Conservation (phyloP, 2,888 invertebrate genomes). For the Lithophane socia region DNA sequence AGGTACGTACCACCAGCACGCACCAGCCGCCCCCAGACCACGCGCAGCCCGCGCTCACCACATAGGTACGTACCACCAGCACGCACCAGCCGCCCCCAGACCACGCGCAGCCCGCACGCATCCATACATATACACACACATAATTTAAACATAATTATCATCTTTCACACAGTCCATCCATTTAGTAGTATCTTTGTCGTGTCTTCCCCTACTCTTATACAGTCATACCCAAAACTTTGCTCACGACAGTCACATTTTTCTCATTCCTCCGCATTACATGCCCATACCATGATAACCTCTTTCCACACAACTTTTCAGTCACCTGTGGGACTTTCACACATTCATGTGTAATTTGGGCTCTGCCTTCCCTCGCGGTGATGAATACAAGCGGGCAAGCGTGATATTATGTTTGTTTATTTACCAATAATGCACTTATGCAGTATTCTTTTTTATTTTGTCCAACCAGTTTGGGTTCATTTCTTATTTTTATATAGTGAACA, state of each 20-base stretch:
- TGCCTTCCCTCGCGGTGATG: no score
- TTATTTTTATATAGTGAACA: background rate
- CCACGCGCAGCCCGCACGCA: background rate
- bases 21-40: conserved; percentile 76
- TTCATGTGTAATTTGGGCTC: background rate
- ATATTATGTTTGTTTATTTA: no score
- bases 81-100: background rate
- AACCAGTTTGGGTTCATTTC: background rate
- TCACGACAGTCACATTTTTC: no score
- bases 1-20: conserved; percentile 48
- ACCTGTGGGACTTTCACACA: no score
- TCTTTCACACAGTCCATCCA: no score
- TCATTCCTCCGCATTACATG: background rate
- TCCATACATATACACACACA: background rate
- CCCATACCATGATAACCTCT: background rate
- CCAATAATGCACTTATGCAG: no score
- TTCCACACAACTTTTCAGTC: background rate
- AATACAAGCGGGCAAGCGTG: no score
- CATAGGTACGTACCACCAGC: background rate
- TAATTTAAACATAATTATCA: background rate
- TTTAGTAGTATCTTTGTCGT: no score
- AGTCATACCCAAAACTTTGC: no score
- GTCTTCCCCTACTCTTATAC: no score
- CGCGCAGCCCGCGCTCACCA: conserved; percentile 79
- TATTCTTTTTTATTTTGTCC: background rate